Base-by-base conservation (phyloP, 2,113 vertebrate genomes). In the Ptyas mucosa region DNA sequence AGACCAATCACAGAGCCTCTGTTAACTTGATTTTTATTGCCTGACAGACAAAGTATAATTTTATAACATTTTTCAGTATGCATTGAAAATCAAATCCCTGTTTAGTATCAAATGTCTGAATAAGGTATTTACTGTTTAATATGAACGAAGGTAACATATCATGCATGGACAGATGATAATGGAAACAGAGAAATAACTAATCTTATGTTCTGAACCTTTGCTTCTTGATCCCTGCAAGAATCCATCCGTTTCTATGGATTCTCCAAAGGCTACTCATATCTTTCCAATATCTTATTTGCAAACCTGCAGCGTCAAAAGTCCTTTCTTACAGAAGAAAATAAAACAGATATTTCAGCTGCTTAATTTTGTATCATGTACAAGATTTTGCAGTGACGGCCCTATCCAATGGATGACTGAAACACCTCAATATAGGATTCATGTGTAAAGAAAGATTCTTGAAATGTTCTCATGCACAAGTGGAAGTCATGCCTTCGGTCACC, bases 1-100 rank as follows among this genome's bases (percentile, higher is more conserved):
- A 93, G 53, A 85, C 49, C 23, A 93, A 90, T 21, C 75, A 53
- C 29, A 39, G 88, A 85, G 26, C 46, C 69, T 89, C 29, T 61
- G 53, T 51, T 92, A 58, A 85, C 92, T 89, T 89, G 88, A 92
- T 85, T 92, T 89, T 93, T 90, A 87, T 93, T 93, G 46, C 88
- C 53, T 18, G 46, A 81, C 23, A 89, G 91, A 54, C 23, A 87
- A 64, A 58, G 14, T 61, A 52, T 92, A 92, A 93, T 90, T 61
- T 55, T 69, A 34, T 86, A 52, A 43, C 89, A 93, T 90, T 90
- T 58, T 93, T 90, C 29, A 85, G 15, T 18, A 52, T 43, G 55
- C 89, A 64, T 64, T 93, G 89, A 93, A 90, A 87, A 90, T 64
- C 88, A 61, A 14, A 58, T 55, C n/a, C 8, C 52, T 89, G 8